Evolutionary conservation across 2,888 invertebrate genomes (phyloP), one percentile per base, ranked within the genome.

Genomic region (Cantharis rustica): DNA sequence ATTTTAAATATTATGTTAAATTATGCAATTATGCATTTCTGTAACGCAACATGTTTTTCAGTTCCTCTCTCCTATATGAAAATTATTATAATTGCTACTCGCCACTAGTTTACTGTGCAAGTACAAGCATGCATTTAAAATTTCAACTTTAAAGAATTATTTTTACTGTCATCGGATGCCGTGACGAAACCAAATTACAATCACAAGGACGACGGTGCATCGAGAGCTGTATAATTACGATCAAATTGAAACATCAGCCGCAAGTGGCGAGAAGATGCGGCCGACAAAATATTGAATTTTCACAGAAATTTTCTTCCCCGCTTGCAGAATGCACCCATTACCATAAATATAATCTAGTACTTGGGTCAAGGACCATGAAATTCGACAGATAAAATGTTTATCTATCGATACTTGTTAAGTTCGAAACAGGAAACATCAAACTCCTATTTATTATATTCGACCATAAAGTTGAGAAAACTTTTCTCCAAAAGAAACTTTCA

Each of bases 391-490:
- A 66, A 66, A 16, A 66, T 47, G 16, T 66, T 66, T 66, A 66
- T 66, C 64, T 66, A 66, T 15, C 17, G 64, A 17, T 66, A 20
- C 64, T 17, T 66, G 17, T 17, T 66, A 66, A 66, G 20, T 66
- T 66, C 64, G 64, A 66, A 20, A 66, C 64, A 66, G 64, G 64
- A 66, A 66, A 66, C 23, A 66, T 66, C 23, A 66, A 66, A 66
- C 64, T 15, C 20, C 64, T 66, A 66, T 66, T 20, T 20, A 66
- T 66, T 66, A 66, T 66, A 20, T 66, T 66, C 16, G 17, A 66
- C 64, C 64, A n/a, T 20, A 66, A 66, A 66, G 20, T 66, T 66
- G n/a, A 15, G 64, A 66, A 66, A 66, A 66, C n/a, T 17, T 66
- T 66, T 66, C 63, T 63, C 64, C 13, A 66, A 66, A 66, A 23